Base-by-base conservation (phyloP, 2,888 invertebrate genomes). In the Smittia sp. region DNA sequence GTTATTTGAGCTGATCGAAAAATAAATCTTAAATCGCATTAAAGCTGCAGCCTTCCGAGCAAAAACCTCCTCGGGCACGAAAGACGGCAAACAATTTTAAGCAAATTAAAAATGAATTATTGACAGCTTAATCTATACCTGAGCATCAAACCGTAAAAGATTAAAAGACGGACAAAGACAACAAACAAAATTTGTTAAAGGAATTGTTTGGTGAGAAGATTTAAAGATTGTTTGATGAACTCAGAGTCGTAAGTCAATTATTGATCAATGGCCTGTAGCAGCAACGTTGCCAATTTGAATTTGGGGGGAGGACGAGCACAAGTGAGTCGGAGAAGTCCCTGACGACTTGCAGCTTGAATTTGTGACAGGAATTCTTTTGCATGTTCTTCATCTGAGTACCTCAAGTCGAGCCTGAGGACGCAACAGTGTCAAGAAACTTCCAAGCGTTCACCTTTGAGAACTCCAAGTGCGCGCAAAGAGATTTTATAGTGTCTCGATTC, bases 81-180 rank as follows among this genome's bases (percentile, higher is more conserved):
- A 24, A 63, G 27, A 63, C n/a, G 63, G 27, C 25, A 63, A 24
- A 63, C 63, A 63, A 63, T 63, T 24, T 27, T 63, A 63, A 63
- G 63, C 63, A 63, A 63, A 63, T 63, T 63, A 63, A 63, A 63
- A 63, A 63, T 63, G 63, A 63, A 63, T 63, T 63, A 63, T 63
- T 63, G 63, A 63, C 63, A 63, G 25, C 27, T 27, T 58, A 18
- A 58, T 58, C 58, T 58, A 9, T 58, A 22, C 22, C 58, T 58
- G 58, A 20, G 58, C 58, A 58, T 58, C 20, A 58, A 58, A 58
- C 20, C 58, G 58, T 18, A 13, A 18, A 58, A 58, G 58, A 58
- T n/a, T 63, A 25, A 63, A n/a, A 46, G 52, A 46, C 13, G 27
- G 15, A 63, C 63, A 63, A 63, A 58, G 58, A 58, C 18, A 58